phyloP scores from a whole-genome alignment of 2,797 vertebrate genomes.

The Cyprinella venusta region DNA sequence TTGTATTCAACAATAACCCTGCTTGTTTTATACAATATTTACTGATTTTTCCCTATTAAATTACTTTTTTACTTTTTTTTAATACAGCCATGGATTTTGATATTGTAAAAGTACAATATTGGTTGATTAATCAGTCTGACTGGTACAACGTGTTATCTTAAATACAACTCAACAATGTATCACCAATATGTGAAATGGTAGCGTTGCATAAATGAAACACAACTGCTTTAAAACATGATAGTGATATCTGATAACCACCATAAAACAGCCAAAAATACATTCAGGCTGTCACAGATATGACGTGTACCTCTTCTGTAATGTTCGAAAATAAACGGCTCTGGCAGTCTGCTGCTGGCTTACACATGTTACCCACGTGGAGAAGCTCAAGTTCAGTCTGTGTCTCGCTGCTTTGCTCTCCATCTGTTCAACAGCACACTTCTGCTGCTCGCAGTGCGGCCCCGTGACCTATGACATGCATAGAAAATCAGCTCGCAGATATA shows the following conservation, averaged over 20 bases:
- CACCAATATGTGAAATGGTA: background rate
- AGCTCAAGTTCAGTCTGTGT: constrained; percentile 27
- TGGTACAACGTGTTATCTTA: background rate
- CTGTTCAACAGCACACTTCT: constrained; percentile 7
- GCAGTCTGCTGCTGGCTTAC: constrained; percentile 29
- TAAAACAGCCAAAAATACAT: constrained; percentile 8
- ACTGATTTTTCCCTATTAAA: background rate
- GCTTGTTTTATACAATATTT: background rate
- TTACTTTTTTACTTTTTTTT: background rate
- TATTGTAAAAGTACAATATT: background rate
- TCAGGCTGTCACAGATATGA: background rate
- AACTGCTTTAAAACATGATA: background rate
- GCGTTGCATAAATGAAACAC: background rate
- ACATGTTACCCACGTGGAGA: constrained; percentile 46
- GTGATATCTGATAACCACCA: background rate
- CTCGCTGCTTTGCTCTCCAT: constrained; percentile 42
- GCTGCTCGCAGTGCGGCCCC: background rate
- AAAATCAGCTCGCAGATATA: background rate
- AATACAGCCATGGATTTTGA: background rate
- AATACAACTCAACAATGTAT: background rate
- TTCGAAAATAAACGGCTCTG: background rate
- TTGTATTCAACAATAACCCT: background rate
- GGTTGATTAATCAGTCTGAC: background rate
- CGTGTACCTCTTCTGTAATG: constrained; percentile 43
- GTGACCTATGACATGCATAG: background rate